A percentile compares a stretch with the other conserved stretches of the same genome.
Evolutionary conservation across 2,113 vertebrate species (phyloP).

Genomic region (Hippocampus barbouri): DNA sequence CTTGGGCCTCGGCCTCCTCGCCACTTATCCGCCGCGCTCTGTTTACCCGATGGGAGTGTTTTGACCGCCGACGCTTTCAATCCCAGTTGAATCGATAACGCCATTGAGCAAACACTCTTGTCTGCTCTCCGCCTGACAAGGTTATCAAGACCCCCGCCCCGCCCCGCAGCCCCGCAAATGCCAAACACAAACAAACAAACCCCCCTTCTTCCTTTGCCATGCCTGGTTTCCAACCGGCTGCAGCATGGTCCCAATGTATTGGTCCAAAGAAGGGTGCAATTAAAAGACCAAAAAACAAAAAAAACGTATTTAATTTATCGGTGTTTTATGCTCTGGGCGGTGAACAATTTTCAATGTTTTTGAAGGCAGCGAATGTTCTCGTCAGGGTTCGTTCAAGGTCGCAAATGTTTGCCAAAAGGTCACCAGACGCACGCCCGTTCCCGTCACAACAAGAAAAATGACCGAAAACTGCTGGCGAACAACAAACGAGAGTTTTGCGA

Average conservation of each 20-base stretch:
- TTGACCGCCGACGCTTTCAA: conserved; percentile 53
- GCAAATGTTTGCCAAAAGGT: no score
- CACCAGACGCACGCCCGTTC: no score
- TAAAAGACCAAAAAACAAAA: conserved; percentile 65
- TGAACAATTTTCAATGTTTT: no score
- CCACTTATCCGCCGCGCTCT: conserved; percentile 58
- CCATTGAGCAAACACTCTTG: conserved; percentile 53
- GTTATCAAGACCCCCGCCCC: conserved; percentile 40
- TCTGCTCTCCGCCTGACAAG: conserved; percentile 47
- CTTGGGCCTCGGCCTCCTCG: conserved; percentile 38
- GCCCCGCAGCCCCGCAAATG: conserved; percentile 32
- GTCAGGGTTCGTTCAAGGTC: no score
- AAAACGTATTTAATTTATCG: neutral
- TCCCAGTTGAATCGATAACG: conserved; percentile 57
- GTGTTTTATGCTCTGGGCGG: neutral
- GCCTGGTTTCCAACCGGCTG: conserved; percentile 64
- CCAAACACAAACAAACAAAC: conserved; percentile 34
- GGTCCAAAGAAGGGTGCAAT: conserved; percentile 68
- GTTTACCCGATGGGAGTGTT: conserved; percentile 60
- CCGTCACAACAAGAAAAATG: no score
- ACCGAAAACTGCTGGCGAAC: no score
- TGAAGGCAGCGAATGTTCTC: no score
- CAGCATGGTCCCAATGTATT: conserved; percentile 70
- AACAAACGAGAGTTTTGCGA: no score
- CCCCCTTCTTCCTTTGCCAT: conserved; percentile 22